Percentiles rank a stretch among this genome's conserved stretches.
These are phyloP conservation scores for Sebastes diaconus DNA, from an alignment of 2,797 vertebrate genomes.

Conservation along the genomic window DNA sequence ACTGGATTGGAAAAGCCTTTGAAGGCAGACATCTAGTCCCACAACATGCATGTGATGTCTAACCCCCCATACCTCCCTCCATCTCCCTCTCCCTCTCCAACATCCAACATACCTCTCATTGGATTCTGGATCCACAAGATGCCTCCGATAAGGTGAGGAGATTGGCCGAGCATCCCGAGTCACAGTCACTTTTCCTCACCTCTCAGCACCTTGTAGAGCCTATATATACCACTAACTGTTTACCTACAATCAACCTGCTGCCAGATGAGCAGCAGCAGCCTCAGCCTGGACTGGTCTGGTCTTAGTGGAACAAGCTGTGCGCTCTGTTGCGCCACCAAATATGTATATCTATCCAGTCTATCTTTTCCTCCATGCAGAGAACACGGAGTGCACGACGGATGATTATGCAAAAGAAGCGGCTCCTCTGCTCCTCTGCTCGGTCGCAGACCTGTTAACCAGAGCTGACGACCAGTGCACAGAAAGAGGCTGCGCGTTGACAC, in stretches of 20 bases:
- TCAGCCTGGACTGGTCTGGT: background rate
- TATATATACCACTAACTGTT: background rate
- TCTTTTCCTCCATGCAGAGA: background rate
- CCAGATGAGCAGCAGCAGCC: slow-evolving; percentile 27
- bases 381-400: slow-evolving; percentile 9
- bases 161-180: slow-evolving; percentile 77
- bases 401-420: slow-evolving; percentile 14
- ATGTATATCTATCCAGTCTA: background rate
- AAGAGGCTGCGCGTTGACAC: slow-evolving; percentile 51
- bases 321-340: background rate
- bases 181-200: background rate
- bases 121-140: slow-evolving; percentile 85
- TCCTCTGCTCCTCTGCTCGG: background rate
- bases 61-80: background rate
- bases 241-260: slow-evolving; percentile 58
- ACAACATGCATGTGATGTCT: background rate
- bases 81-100: background rate
- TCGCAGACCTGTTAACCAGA: slow-evolving; percentile 65
- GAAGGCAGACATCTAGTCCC: background rate
- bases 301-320: slow-evolving; percentile 18
- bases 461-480: background rate
- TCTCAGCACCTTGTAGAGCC: background rate
- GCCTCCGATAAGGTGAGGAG: slow-evolving; percentile 80
- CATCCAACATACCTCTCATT: slow-evolving; percentile 78
- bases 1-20: background rate